phyloP scores from a whole-genome alignment of 2,113 vertebrate species.

The Uria aalge region DNA sequence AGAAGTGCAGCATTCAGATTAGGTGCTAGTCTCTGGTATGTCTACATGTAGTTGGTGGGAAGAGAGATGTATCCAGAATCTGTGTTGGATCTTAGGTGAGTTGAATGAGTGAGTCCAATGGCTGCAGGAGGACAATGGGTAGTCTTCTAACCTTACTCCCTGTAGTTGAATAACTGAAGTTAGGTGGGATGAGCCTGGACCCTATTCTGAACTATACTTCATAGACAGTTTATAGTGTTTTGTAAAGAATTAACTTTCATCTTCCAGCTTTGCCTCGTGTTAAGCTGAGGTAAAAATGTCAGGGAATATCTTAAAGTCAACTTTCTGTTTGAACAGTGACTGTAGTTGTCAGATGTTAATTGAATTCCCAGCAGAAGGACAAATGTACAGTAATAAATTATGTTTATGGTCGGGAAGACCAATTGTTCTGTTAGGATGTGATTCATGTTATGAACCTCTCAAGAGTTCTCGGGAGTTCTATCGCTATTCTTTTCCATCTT shows the following conservation, averaged over 20 bases:
- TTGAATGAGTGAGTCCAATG: neutral
- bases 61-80: neutral
- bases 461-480: neutral
- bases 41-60: neutral
- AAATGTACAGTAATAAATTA: neutral
- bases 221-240: neutral
- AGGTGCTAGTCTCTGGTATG: accelerated
- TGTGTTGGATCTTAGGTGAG: neutral
- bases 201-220: neutral
- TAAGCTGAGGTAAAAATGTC: neutral
- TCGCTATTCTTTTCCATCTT: neutral
- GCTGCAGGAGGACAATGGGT: neutral
- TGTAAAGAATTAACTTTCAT: neutral
- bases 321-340: neutral
- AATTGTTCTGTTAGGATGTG: neutral
- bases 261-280: neutral
- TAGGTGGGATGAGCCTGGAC: neutral
- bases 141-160: neutral
- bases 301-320: neutral
- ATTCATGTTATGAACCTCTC: neutral
- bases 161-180: neutral
- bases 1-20: neutral
- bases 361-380: neutral
- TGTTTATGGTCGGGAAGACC: neutral
- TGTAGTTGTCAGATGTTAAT: neutral